Evolutionary conservation across 2,113 vertebrate species (phyloP).

Genomic region (Rhinogobius similis): DNA sequence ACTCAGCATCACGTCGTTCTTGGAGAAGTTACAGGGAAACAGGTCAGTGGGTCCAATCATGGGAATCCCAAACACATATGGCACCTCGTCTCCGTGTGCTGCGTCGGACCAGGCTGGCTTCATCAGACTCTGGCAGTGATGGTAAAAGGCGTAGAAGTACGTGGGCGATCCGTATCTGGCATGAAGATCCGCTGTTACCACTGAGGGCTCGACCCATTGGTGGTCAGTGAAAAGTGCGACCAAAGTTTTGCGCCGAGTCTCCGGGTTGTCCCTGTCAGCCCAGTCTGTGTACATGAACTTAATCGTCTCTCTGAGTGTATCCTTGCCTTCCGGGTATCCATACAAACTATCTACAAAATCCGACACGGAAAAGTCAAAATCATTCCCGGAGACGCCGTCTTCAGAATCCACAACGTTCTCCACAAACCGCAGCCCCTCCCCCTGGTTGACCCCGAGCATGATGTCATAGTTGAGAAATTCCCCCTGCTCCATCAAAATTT

Average conservation of each 20-base stretch:
- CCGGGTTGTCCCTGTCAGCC: constrained; percentile 96
- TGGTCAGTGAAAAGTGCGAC: constrained; percentile 98
- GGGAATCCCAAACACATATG: constrained; percentile 96
- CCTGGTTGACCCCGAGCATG: constrained; percentile 98
- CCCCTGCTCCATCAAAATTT: constrained; percentile 99
- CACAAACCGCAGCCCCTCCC: constrained; percentile 96
- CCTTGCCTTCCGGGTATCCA: constrained; percentile 96
- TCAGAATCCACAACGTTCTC: constrained; percentile 97
- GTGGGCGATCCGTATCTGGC: constrained; percentile 97
- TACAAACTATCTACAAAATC: constrained; percentile 99
- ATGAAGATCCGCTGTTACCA: constrained; percentile 95
- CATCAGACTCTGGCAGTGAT: constrained; percentile 99
- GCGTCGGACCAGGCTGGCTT: constrained; percentile 98
- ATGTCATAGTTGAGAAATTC: constrained; percentile 99
- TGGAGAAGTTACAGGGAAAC: constrained; percentile 98
- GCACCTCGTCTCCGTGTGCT: constrained; percentile 96
- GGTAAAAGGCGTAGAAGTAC: constrained; percentile 99
- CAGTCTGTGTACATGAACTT: constrained; percentile 99
- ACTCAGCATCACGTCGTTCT: constrained; percentile 98
- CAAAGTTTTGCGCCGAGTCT: constrained; percentile 94
- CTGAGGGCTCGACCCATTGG: constrained; percentile 97
- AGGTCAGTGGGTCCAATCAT: constrained; percentile 98
- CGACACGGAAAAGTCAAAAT: constrained; percentile 97
- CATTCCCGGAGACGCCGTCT: constrained; percentile 95
- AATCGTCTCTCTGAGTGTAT: constrained; percentile 95